These are phyloP conservation scores for Hipparchia semele DNA, from an alignment of 2,888 invertebrate species.

Conservation along the genomic window DNA sequence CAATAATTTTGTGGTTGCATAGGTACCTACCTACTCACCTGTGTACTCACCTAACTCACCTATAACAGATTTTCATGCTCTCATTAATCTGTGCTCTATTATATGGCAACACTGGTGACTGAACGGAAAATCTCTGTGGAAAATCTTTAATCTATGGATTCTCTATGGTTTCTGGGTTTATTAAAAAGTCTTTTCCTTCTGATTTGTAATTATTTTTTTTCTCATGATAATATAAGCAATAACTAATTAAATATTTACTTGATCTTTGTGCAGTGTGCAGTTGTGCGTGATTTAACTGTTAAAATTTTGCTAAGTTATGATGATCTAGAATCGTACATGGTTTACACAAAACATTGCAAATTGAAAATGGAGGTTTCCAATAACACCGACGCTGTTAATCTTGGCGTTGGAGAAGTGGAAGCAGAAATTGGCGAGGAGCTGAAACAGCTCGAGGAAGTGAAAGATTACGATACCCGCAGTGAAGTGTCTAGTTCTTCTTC, in stretches of 20 bases:
- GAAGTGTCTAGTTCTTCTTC: slow-evolving; percentile 94
- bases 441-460: slow-evolving; percentile 89
- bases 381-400: slow-evolving; percentile 85
- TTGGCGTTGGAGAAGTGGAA: slow-evolving; percentile 86
- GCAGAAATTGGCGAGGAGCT: slow-evolving; percentile 91
- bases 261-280: neutral
- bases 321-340: slow-evolving; percentile 3
- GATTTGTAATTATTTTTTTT: neutral
- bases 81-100: no score
- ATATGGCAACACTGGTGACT: no score
- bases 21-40: no score
- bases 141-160: no score
- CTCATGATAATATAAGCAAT: no score
- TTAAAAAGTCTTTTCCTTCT: no score
- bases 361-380: slow-evolving; percentile 77
- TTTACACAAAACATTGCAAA: slow-evolving; percentile 8
- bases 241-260: neutral
- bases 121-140: no score
- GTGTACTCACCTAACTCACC: no score
- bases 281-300: neutral
- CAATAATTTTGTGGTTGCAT: no score
- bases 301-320: neutral
- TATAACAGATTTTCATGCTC: no score
- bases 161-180: no score
- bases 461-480: slow-evolving; percentile 92